Percentiles rank a stretch among this genome's conserved stretches.
These are phyloP conservation scores for Polylopha cassiicola DNA, from an alignment of 2,888 invertebrate genomes.

Conservation along the genomic window DNA sequence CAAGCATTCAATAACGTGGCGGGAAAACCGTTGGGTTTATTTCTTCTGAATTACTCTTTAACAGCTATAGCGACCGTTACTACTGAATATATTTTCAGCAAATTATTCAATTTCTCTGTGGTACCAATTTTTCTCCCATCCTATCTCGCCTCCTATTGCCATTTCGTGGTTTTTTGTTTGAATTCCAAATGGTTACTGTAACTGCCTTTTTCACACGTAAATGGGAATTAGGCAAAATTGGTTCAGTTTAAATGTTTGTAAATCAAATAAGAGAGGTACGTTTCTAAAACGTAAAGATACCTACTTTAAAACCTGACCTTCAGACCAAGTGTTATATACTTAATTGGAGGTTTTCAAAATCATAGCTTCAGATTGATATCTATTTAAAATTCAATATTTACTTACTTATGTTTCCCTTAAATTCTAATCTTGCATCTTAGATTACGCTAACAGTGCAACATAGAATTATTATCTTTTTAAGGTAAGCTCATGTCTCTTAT, in stretches of 20 bases:
- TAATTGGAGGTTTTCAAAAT: too few species aligned
- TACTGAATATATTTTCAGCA: constrained; percentile 40
- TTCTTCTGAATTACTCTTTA: constrained; percentile 46
- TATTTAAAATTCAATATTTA: too few species aligned
- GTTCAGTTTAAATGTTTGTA: constrained; percentile 22
- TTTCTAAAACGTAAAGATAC: constrained; percentile 18
- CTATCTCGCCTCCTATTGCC: constrained; percentile 19
- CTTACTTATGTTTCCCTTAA: too few species aligned
- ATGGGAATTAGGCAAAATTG: constrained; percentile 25
- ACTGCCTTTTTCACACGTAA: constrained; percentile 23
- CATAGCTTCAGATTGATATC: too few species aligned
- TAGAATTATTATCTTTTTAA: too few species aligned
- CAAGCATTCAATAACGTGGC: constrained; percentile 38
- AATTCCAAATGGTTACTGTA: constrained; percentile 26
- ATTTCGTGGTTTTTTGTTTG: constrained; percentile 30
- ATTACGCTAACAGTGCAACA: too few species aligned
- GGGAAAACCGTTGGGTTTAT: constrained; percentile 46
- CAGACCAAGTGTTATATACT: too few species aligned
- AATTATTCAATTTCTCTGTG: constrained; percentile 45
- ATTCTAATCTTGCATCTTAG: too few species aligned
- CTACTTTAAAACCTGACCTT: too few species aligned
- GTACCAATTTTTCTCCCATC: constrained; percentile 28
- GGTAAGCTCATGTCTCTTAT: too few species aligned
- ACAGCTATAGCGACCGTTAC: constrained; percentile 35
- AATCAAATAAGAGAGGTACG: constrained; percentile 19